phyloP scores from a whole-genome alignment of 2,113 vertebrate species.

The Gobius niger region DNA sequence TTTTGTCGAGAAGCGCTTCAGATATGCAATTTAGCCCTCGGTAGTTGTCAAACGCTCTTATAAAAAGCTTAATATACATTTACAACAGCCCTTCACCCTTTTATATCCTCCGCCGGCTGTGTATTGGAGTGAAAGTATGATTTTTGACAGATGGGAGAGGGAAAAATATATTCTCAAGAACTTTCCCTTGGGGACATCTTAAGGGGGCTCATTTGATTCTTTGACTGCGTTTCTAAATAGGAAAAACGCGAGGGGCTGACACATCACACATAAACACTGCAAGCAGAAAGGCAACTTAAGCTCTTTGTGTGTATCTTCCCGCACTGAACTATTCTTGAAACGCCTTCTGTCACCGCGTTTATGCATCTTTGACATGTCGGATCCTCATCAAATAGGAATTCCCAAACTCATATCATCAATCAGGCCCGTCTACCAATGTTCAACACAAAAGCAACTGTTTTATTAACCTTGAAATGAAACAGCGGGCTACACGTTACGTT shows the following conservation, averaged over 20 bases:
- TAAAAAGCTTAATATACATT: constrained; percentile 72
- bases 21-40: constrained; percentile 62
- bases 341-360: constrained; percentile 36
- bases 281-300: constrained; percentile 56
- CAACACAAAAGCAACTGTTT: constrained; percentile 20
- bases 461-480: constrained; percentile 50
- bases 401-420: constrained; percentile 23
- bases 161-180: constrained; percentile 47
- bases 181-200: constrained; percentile 63
- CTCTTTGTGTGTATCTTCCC: constrained; percentile 36
- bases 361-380: constrained; percentile 25
- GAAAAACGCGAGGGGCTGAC: constrained; percentile 50
- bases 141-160: constrained; percentile 72
- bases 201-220: constrained; percentile 59
- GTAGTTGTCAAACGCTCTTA: constrained; percentile 63
- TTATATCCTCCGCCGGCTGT: constrained; percentile 63
- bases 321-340: constrained; percentile 45
- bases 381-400: constrained; percentile 26
- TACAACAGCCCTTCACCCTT: constrained; percentile 56
- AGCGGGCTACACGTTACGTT: constrained; percentile 33
- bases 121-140: constrained; percentile 68
- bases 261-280: constrained; percentile 48
- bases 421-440: constrained; percentile 14
- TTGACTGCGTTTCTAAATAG: constrained; percentile 60
- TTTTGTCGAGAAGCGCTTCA: constrained; percentile 60